phyloP scores from a whole-genome alignment of 2,888 invertebrate genomes.

The Ferrisia virgata region DNA sequence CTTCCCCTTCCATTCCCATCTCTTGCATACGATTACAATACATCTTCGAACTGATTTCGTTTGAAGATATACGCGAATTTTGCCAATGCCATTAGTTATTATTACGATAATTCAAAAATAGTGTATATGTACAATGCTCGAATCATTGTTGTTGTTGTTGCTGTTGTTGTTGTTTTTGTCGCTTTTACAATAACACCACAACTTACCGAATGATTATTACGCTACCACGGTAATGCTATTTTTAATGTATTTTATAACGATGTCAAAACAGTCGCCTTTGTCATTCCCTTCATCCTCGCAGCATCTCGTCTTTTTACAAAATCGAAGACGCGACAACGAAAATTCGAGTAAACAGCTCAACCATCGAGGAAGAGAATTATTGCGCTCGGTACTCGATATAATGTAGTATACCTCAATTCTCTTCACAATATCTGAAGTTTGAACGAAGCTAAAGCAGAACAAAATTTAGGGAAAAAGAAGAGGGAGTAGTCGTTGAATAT shows the following conservation, averaged over 20 bases:
- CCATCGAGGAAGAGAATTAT: not conserved
- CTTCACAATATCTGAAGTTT: no score
- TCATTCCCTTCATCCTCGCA: not conserved
- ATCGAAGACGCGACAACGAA: not conserved
- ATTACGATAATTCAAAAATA: slow-evolving; percentile 2
- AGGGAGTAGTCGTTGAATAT: no score
- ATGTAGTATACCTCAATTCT: no score
- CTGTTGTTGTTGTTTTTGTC: not conserved
- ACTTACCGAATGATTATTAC: not conserved
- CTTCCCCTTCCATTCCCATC: no score
- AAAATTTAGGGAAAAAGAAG: no score
- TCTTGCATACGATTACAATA: not conserved
- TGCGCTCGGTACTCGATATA: no score
- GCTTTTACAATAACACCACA: not conserved
- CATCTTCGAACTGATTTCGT: slow-evolving; percentile 5
- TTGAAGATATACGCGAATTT: slow-evolving; percentile 1
- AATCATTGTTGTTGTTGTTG: not conserved
- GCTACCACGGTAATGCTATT: not conserved
- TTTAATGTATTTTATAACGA: not conserved
- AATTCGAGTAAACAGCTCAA: not conserved
- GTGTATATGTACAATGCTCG: not conserved
- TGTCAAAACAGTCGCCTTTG: not conserved
- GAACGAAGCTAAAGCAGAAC: no score
- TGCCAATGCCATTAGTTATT: not conserved
- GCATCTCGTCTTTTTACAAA: not conserved